phyloP scores from a whole-genome alignment of 2,888 invertebrate species.

The Idaea dimidiata region DNA sequence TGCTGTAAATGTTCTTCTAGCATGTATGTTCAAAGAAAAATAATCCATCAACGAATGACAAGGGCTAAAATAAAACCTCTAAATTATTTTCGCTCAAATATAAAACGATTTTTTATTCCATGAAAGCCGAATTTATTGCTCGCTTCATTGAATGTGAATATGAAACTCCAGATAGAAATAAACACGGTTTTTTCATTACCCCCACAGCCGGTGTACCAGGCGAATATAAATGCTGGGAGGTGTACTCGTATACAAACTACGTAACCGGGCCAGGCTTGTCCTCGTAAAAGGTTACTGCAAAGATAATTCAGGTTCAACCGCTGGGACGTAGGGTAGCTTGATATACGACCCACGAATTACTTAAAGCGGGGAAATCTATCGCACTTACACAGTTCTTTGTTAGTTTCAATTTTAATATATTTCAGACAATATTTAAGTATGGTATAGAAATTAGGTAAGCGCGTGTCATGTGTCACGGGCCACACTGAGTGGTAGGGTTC shows the following conservation, averaged over 20 bases:
- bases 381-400: conserved; percentile 1
- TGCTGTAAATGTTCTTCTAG: not conserved
- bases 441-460: not conserved
- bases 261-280: conserved; percentile 13
- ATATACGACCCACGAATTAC: conserved; percentile 13
- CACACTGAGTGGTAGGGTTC: no score
- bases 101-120: not conserved
- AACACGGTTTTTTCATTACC: conserved; percentile 17
- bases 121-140: not conserved
- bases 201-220: conserved; percentile 20
- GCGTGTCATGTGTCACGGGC: no score
- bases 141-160: conserved; percentile 2
- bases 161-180: conserved; percentile 15
- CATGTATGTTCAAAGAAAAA: not conserved
- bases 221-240: conserved; percentile 21
- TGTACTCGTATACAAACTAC: not conserved
- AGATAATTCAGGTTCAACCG: conserved; percentile 17
- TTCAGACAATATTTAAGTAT: not conserved
- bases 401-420: not conserved
- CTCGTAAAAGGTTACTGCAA: conserved; percentile 25
- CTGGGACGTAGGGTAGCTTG: conserved; percentile 8
- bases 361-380: conserved; percentile 13
- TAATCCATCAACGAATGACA: not conserved
- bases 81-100: not conserved
- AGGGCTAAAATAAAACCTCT: not conserved